phyloP scores from a whole-genome alignment of 2,797 vertebrate species.

The Propithecus perrieri region DNA sequence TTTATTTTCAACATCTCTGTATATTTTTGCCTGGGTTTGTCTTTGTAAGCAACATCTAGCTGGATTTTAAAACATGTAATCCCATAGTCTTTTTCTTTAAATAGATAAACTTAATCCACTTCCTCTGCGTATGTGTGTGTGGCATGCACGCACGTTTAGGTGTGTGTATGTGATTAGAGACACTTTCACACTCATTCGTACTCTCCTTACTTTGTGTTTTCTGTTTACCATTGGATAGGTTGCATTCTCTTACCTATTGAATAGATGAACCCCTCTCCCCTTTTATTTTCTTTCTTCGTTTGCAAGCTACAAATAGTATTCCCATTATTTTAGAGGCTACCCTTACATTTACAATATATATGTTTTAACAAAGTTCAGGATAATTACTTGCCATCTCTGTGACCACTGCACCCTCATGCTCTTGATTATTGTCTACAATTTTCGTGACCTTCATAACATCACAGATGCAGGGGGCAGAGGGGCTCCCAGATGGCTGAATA shows the following conservation, averaged over 20 bases:
- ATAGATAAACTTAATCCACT: not conserved
- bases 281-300: not conserved
- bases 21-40: not conserved
- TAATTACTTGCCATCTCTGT: not conserved
- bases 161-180: not conserved
- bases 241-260: not conserved
- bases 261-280: not conserved
- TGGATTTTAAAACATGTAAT: not conserved
- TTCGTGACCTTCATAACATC: not conserved
- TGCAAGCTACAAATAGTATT: not conserved
- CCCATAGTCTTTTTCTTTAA: conserved; percentile 7
- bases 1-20: not conserved
- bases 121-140: not conserved
- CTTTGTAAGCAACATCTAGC: not conserved
- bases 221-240: not conserved
- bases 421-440: not conserved
- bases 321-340: not conserved
- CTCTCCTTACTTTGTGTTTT: not conserved
- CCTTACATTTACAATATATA: not conserved
- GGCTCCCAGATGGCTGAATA: not conserved
- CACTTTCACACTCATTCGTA: not conserved
- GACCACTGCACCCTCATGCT: not conserved
- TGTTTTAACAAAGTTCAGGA: not conserved
- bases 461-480: no score
- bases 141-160: not conserved